phyloP scores from a whole-genome alignment of 2,888 invertebrate genomes.

The Coremacera marginata region DNA sequence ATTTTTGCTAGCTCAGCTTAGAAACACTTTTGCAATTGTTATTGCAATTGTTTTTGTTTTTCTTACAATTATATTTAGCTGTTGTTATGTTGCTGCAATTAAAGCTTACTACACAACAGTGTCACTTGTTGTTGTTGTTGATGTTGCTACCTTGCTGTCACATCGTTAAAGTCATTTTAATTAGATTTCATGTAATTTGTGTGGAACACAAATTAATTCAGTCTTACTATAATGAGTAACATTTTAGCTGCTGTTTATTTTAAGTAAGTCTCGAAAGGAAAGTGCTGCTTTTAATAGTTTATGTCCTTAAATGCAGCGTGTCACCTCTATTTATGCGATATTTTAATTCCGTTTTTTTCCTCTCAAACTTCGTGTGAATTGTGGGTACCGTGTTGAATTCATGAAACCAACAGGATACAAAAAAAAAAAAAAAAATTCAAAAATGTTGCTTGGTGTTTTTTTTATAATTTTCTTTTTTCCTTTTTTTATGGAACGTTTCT shows the following conservation, averaged over 20 bases:
- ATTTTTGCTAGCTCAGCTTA: not conserved
- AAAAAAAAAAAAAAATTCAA: too few relatives aligned
- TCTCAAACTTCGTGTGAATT: not conserved
- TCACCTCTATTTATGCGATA: not conserved
- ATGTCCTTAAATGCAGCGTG: not conserved
- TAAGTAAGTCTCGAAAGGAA: not conserved
- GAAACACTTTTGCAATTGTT: too few relatives aligned
- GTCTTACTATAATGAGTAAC: conserved; percentile 16
- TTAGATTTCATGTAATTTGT: conserved; percentile 24
- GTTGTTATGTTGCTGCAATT: too few relatives aligned
- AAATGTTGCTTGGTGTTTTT: too few relatives aligned
- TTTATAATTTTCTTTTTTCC: too few relatives aligned
- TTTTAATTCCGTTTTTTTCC: not conserved
- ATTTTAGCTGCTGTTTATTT: not conserved
- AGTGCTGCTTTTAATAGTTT: not conserved
- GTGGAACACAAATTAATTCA: not conserved
- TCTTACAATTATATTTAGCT: too few relatives aligned
- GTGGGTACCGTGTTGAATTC: not conserved
- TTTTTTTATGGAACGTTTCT: too few relatives aligned
- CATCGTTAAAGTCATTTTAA: conserved; percentile 24
- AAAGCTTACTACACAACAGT: too few relatives aligned
- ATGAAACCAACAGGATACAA: too few relatives aligned
- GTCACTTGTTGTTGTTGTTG: too few relatives aligned
- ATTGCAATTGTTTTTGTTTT: too few relatives aligned
- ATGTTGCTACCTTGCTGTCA: not conserved